phyloP scores from a whole-genome alignment of 2,797 vertebrate species.

The Buceros bicornis region DNA sequence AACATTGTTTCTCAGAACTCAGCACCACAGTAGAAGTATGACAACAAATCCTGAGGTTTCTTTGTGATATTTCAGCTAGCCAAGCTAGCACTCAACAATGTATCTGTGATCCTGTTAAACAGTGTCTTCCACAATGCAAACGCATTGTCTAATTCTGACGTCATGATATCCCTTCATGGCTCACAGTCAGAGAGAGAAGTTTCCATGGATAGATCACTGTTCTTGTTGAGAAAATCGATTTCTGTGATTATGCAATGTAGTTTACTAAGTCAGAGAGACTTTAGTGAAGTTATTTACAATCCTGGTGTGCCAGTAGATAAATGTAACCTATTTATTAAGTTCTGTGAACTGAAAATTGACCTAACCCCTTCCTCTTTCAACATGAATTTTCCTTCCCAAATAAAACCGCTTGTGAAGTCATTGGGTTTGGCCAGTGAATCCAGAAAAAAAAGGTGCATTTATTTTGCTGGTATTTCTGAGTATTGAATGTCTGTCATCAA shows the following conservation, averaged over 20 bases:
- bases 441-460: neutral
- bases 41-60: neutral
- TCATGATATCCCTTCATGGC: neutral
- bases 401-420: neutral
- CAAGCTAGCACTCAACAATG: neutral
- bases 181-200: neutral
- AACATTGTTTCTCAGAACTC: neutral
- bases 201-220: neutral
- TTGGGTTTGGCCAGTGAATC: neutral
- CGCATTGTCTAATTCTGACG: neutral
- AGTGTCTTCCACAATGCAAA: neutral
- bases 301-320: neutral
- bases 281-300: neutral
- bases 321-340: neutral
- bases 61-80: neutral
- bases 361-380: neutral
- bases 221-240: constrained; percentile 26
- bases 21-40: neutral
- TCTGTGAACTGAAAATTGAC: neutral
- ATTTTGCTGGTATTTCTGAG: neutral
- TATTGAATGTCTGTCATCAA: neutral
- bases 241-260: constrained; percentile 1
- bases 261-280: neutral
- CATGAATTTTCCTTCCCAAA: neutral
- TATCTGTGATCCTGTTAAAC: neutral